phyloP scores from a whole-genome alignment of 2,888 invertebrate genomes.

The Rosalia funebris region DNA sequence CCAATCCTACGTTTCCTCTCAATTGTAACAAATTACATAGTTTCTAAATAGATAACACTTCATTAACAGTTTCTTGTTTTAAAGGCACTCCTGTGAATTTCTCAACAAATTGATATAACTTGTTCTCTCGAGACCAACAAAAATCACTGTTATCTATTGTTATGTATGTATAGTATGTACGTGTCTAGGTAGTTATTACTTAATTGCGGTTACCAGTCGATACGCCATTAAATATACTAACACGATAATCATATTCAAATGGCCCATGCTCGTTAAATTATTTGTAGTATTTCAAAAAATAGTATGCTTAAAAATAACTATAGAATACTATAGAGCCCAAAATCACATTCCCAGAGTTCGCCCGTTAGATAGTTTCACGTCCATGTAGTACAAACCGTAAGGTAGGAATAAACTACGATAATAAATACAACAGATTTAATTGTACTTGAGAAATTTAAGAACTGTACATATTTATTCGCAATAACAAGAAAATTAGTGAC shows the following conservation, averaged over 20 bases:
- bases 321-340: too few species aligned
- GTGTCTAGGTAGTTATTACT: constrained; percentile 1
- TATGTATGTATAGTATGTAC: constrained; percentile 1
- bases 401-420: too few species aligned
- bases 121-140: constrained; percentile 5
- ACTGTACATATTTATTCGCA: too few species aligned
- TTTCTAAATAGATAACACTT: constrained; percentile 15
- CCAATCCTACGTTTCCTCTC: constrained; percentile 6
- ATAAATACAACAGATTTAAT: too few species aligned
- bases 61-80: constrained; percentile 14
- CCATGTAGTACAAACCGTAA: too few species aligned
- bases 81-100: constrained; percentile 10
- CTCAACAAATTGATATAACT: constrained; percentile 19
- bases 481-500: too few species aligned
- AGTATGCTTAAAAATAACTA: too few species aligned
- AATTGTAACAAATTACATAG: constrained; percentile 14
- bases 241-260: neutral
- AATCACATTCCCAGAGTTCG: too few species aligned
- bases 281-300: too few species aligned
- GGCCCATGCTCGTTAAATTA: too few species aligned
- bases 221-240: neutral
- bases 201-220: constrained; percentile 2
- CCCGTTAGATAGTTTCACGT: too few species aligned
- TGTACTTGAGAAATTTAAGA: too few species aligned
- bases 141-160: constrained; percentile 13